A percentile compares a stretch with the other conserved stretches of the same genome.
Conservation (phyloP, 2,113 vertebrate species). For the Philantomba maxwellii region DNA sequence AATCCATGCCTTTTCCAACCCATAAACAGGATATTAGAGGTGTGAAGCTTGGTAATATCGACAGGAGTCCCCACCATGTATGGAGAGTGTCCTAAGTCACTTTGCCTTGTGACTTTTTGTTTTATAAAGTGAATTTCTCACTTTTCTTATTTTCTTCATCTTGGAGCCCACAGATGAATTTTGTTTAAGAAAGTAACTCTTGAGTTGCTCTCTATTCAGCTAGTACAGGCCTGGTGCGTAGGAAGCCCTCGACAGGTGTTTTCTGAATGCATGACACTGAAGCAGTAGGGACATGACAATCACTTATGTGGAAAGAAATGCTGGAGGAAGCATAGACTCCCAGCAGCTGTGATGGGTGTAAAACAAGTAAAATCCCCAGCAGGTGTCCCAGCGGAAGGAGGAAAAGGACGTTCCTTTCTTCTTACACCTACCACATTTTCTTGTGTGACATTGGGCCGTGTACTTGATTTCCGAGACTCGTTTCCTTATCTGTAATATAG, state of each 20-base stretch:
- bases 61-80: too few relatives aligned
- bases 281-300: background rate
- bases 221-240: background rate
- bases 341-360: background rate
- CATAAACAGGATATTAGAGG: background rate
- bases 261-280: background rate
- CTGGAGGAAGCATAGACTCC: background rate
- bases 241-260: background rate
- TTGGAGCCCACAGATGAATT: background rate
- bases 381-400: background rate
- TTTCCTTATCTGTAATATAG: background rate
- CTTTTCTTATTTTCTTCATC: background rate
- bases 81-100: background rate
- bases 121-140: background rate
- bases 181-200: background rate
- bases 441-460: background rate
- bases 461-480: background rate
- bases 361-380: background rate
- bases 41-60: background rate
- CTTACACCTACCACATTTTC: background rate
- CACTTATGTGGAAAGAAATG: background rate
- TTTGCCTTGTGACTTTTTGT: background rate
- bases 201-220: background rate
- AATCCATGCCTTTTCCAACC: background rate
- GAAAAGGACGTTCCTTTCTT: background rate